A percentile compares a stretch with the other conserved stretches of the same genome.
Conservation (phyloP, 2,888 invertebrate species). For the Drosophila pullipes region DNA sequence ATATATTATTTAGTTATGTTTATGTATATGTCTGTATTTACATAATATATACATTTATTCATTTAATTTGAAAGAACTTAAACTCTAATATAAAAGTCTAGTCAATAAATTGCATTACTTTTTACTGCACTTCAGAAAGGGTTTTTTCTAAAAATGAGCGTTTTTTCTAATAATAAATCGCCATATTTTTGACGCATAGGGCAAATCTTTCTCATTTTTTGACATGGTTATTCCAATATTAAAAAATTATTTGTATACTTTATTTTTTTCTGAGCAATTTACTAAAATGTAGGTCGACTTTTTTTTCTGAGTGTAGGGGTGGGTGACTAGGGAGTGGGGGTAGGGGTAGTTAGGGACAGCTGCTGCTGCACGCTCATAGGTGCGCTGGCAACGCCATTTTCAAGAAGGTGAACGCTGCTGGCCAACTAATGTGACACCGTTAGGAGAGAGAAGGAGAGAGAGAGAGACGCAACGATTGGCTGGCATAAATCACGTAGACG, state of each 20-base stretch:
- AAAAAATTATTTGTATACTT: neutral
- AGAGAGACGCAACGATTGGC: conserved; percentile 85
- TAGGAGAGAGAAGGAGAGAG: conserved; percentile 2
- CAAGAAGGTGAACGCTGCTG: conserved; percentile 67
- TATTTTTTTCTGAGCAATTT: neutral
- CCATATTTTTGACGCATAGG: neutral
- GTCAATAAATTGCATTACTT: neutral
- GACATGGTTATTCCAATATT: neutral
- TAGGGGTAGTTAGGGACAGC: neutral
- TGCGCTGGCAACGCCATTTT: conserved; percentile 74
- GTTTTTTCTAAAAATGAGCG: neutral
- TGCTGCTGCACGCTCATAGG: conserved; percentile 66
- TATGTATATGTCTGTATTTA: too few species aligned
- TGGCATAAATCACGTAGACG: conserved; percentile 84
- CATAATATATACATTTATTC: neutral
- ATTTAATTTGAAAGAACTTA: neutral
- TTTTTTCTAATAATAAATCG: neutral
- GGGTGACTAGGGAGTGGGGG: neutral
- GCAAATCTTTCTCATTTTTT: neutral
- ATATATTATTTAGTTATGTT: neutral
- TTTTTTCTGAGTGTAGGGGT: neutral
- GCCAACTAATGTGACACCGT: conserved; percentile 82
- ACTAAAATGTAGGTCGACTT: neutral
- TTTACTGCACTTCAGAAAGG: neutral
- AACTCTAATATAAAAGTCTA: neutral